Evolutionary conservation across 1,140 invertebrate species (phyloP).

Genomic region (Drosophila serrata): DNA sequence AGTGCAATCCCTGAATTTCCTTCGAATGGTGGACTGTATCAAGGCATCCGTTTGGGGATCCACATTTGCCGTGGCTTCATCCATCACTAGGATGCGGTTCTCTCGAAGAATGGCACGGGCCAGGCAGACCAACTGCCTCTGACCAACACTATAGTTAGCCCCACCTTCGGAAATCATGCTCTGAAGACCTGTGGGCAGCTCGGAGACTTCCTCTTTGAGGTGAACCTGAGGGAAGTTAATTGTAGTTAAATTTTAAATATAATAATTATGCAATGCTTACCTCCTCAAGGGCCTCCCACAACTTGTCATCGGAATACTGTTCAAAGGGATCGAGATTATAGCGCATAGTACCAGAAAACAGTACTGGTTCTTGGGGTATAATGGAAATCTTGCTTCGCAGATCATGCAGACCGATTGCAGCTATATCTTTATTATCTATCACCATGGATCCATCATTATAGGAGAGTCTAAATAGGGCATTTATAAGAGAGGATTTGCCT

Average conservation of each 20-base stretch:
- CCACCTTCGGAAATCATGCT: constrained; percentile 88
- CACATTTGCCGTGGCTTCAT: constrained; percentile 88
- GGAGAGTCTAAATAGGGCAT: constrained; percentile 88
- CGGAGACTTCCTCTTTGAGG: constrained; percentile 86
- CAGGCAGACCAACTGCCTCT: constrained; percentile 90
- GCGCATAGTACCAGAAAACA: constrained; percentile 88
- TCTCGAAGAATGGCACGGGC: constrained; percentile 90
- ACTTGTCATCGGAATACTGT: constrained; percentile 89
- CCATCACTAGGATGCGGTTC: constrained; percentile 89
- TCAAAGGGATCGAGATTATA: constrained; percentile 94
- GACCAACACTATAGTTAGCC: constrained; percentile 90
- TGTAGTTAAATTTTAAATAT: not conserved
- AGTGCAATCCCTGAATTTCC: constrained; percentile 68
- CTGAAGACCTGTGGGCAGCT: constrained; percentile 84
- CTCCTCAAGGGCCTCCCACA: constrained; percentile 94
- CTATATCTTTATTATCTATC: constrained; percentile 88
- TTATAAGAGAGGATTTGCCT: constrained; percentile 92
- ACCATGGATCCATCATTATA: constrained; percentile 87
- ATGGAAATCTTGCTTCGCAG: constrained; percentile 91
- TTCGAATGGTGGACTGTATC: constrained; percentile 88
- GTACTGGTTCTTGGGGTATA: constrained; percentile 90
- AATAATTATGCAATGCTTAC: constrained; percentile 85
- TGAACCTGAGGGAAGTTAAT: constrained; percentile 71
- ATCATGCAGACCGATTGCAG: constrained; percentile 86
- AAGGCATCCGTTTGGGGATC: constrained; percentile 89